Percentiles rank a stretch among this genome's conserved stretches.
phyloP scores from a whole-genome alignment of 1,140 invertebrate species.

The Penaeus japonicus region DNA sequence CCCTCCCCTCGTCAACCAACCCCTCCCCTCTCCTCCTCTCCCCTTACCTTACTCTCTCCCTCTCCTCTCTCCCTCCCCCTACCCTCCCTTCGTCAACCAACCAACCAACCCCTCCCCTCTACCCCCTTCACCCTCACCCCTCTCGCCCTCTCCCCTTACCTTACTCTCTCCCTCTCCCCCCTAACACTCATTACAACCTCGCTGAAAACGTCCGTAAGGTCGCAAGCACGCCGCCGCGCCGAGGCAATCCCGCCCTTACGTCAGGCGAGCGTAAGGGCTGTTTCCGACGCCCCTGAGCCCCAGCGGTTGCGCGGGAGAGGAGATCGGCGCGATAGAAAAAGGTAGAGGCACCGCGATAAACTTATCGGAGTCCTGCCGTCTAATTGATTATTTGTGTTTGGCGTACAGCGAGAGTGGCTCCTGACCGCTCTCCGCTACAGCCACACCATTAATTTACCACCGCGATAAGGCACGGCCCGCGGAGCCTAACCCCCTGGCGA shows the following conservation, averaged over 20 bases:
- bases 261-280: too few species aligned
- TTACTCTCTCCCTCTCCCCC: too few species aligned
- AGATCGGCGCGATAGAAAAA: slow-evolving; percentile 51
- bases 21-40: too few species aligned
- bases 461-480: slow-evolving; percentile 23
- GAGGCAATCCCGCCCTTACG: too few species aligned
- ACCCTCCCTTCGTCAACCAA: too few species aligned
- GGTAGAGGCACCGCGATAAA: slow-evolving; percentile 52
- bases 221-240: neutral
- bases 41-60: too few species aligned
- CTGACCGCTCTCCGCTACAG: slow-evolving; percentile 50
- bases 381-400: slow-evolving; percentile 57
- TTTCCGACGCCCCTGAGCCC: too few species aligned
- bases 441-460: slow-evolving; percentile 56
- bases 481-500: slow-evolving; percentile 27
- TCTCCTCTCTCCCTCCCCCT: too few species aligned
- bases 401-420: slow-evolving; percentile 54
- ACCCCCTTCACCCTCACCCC: too few species aligned
- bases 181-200: slow-evolving; percentile 54
- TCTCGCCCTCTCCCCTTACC: too few species aligned
- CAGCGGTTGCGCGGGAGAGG: slow-evolving; percentile 7
- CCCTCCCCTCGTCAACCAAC: too few species aligned
- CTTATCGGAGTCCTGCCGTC: slow-evolving; percentile 50
- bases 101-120: too few species aligned
- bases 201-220: slow-evolving; percentile 23